Percentiles rank a stretch among this genome's conserved stretches.
Evolutionary conservation across 2,113 vertebrate species (phyloP).

Genomic region (Acanthochromis polyacanthus): DNA sequence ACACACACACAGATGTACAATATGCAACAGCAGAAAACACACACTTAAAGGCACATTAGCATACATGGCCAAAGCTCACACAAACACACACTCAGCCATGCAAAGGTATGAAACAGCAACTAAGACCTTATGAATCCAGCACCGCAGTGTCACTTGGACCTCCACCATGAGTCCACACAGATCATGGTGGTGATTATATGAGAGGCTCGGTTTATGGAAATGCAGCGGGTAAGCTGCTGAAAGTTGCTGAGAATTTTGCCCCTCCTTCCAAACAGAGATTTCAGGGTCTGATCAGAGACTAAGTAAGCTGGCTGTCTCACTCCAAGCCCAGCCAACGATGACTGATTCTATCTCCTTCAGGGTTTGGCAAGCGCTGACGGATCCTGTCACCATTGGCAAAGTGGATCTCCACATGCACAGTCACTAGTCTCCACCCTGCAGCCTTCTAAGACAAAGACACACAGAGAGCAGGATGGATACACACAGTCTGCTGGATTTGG

Average conservation of each 20-base stretch:
- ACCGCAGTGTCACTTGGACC: not conserved
- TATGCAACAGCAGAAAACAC: not conserved
- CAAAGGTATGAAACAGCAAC: conserved; percentile 1
- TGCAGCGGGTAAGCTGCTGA: conserved; percentile 9
- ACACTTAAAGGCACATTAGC: not conserved
- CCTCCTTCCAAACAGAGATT: conserved; percentile 10
- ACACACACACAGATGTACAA: conserved; percentile 10
- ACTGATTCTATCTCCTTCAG: conserved; percentile 63
- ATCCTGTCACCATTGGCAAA: conserved; percentile 62
- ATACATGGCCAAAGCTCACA: not conserved
- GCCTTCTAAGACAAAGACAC: conserved; percentile 5
- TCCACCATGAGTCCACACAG: not conserved
- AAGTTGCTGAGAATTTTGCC: conserved; percentile 10
- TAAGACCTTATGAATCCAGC: conserved; percentile 1
- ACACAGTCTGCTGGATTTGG: not conserved
- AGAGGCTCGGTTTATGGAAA: conserved; percentile 20
- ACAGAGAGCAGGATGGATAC: conserved; percentile 5
- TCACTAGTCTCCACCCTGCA: conserved; percentile 27
- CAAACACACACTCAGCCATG: not conserved
- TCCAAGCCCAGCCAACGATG: conserved; percentile 21
- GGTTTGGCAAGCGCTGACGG: conserved; percentile 50
- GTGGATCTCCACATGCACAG: conserved; percentile 59
- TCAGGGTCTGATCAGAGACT: conserved; percentile 16
- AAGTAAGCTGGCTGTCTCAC: conserved; percentile 13
- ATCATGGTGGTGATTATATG: conserved; percentile 14